These are phyloP conservation scores for Agriotes lineatus DNA, from an alignment of 2,888 invertebrate species.

Conservation along the genomic window DNA sequence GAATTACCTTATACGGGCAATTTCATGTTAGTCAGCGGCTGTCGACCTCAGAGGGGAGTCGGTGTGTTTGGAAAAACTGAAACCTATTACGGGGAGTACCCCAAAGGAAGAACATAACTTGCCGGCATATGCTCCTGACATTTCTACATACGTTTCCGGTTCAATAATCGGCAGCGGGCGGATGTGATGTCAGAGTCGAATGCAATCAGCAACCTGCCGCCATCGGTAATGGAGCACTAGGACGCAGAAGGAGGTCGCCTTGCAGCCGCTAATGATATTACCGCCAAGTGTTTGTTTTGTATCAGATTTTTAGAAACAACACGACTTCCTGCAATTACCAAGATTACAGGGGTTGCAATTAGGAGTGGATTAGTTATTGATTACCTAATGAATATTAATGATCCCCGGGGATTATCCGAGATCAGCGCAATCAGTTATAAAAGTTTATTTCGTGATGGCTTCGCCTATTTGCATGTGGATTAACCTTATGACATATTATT, in stretches of 20 bases:
- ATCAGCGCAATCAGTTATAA: background rate
- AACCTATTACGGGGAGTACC: background rate
- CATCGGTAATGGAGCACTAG: conserved; percentile 43
- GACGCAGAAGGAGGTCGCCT: conserved; percentile 46
- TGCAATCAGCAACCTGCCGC: conserved; percentile 25
- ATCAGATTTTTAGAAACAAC: background rate
- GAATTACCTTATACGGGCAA: too few relatives aligned
- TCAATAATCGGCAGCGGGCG: conserved; percentile 10
- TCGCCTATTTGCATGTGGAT: background rate
- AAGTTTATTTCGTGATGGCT: background rate
- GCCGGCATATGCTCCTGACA: background rate
- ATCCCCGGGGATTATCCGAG: background rate
- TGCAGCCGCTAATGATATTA: background rate
- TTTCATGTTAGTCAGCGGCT: too few relatives aligned
- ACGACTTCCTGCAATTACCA: background rate
- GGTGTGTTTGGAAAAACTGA: too few relatives aligned
- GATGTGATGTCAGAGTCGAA: conserved; percentile 27
- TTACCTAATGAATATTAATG: conserved; percentile 2
- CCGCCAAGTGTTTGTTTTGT: background rate
- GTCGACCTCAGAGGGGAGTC: too few relatives aligned
- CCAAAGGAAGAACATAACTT: background rate
- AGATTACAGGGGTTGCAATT: background rate
- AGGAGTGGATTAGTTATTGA: background rate
- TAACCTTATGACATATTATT: background rate
- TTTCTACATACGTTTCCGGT: conserved; percentile 26